Base-by-base conservation (phyloP, 2,797 vertebrate genomes). In the Poecilia velifera region DNA sequence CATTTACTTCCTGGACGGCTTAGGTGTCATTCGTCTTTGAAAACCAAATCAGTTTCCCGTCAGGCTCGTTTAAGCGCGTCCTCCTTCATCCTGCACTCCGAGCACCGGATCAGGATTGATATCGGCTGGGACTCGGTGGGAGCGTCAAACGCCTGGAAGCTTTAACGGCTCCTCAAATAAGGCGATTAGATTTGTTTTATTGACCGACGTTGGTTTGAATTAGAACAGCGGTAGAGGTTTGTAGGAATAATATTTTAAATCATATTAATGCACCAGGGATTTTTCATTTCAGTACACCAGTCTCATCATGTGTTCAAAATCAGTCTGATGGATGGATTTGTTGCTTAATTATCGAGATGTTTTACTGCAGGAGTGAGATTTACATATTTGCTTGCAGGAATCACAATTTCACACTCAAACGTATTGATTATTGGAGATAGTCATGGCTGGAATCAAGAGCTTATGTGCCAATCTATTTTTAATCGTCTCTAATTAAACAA, bases 1-100 rank as follows among this genome's bases (percentile, higher is more conserved):
- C 45, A 68, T 71, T 71, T 45, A 71, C 68, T 73, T 78, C 55
- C 36, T 49, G 18, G 28, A 20, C 71, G 72, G 25, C 77, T 68
- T 39, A 18, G n/a, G 28, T 53, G 78, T 74, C 59, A 28, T 51
- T 57, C 41, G 73, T 73, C 57, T 64, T 31, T 66, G 31, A n/a
- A 74, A 68, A 79, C 66, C 28, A 53, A 79, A 79, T 66, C 59
- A 51, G 72, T 74, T 64, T 18, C 18, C 59, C 39, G 68, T 12
- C 55, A 28, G 12, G 53, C 70, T 46, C 13, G 20, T 73, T 39
- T 73, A 28, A 49, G n/a, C 45, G 39, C 57, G 14, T 79, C 72
- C 36, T 79, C 36, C 7, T 74, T 74, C 78, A 43, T 51, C 20
- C 20, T 74, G 46, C 13, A n/a, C 68, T 43, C 31, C 34, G 36